A percentile compares a stretch with the other conserved stretches of the same genome.
Conservation (phyloP, 2,888 invertebrate genomes). For the Ophion costatus region DNA sequence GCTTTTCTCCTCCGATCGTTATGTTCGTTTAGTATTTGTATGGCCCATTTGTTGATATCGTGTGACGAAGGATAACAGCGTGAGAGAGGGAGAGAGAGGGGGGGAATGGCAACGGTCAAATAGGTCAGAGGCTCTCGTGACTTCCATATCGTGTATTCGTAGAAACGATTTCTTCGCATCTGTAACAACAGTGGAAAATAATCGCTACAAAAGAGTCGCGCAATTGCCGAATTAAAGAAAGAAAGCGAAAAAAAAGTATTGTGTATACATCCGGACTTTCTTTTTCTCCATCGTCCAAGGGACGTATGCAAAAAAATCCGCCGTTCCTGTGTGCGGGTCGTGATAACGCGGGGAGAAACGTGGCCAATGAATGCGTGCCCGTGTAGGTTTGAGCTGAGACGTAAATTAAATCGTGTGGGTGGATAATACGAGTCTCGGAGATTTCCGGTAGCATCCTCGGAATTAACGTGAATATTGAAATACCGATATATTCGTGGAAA, state of each 20-base stretch:
- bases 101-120: slow-evolving; percentile 44
- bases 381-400: not conserved
- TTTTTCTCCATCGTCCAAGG: not conserved
- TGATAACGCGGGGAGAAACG: not conserved
- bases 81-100: not conserved
- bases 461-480: slow-evolving; percentile 12
- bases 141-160: slow-evolving; percentile 29
- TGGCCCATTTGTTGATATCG: slow-evolving; percentile 20
- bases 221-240: not conserved
- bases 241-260: not conserved
- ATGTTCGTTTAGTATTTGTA: slow-evolving; percentile 3
- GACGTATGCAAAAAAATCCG: not conserved
- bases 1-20: slow-evolving; percentile 16
- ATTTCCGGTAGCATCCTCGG: slow-evolving; percentile 12
- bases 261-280: not conserved
- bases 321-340: not conserved
- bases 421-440: slow-evolving; percentile 26
- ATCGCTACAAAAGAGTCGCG: not conserved
- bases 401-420: slow-evolving; percentile 27
- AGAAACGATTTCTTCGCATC: slow-evolving; percentile 7
- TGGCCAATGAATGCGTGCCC: slow-evolving; percentile 25
- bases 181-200: not conserved
- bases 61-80: not conserved
- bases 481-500: not conserved
- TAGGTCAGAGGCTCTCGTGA: slow-evolving; percentile 46